Percentiles rank a stretch among this genome's conserved stretches.
phyloP scores from a whole-genome alignment of 2,113 vertebrate genomes.

The Gymnobelideus leadbeateri region DNA sequence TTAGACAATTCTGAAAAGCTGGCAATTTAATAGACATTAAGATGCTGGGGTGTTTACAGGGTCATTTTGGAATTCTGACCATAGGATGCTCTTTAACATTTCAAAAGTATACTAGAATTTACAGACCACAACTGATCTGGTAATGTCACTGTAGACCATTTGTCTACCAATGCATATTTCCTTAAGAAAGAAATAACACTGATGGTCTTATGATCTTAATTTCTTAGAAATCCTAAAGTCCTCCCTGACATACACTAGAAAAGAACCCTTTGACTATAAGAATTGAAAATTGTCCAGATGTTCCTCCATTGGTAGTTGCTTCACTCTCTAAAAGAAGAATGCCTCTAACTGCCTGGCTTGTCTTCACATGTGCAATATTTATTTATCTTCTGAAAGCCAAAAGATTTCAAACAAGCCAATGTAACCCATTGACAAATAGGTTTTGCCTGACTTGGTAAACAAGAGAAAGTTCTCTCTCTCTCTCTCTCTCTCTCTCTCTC shows the following conservation, averaged over 20 bases:
- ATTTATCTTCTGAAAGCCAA: constrained; percentile 63
- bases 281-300: constrained; percentile 38
- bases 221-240: constrained; percentile 35
- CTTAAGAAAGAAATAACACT: constrained; percentile 45
- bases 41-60: not conserved
- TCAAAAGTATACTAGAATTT: constrained; percentile 20
- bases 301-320: constrained; percentile 41
- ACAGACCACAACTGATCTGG: not conserved
- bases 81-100: constrained; percentile 32
- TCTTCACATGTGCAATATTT: constrained; percentile 49
- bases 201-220: constrained; percentile 34
- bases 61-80: constrained; percentile 4
- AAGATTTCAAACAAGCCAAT: constrained; percentile 51
- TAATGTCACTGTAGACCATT: not conserved
- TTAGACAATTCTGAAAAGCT: not conserved
- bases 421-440: constrained; percentile 47
- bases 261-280: constrained; percentile 10
- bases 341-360: constrained; percentile 42
- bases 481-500: too few relatives aligned
- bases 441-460: constrained; percentile 46
- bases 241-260: constrained; percentile 29
- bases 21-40: not conserved
- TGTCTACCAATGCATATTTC: constrained; percentile 24
- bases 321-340: constrained; percentile 40
- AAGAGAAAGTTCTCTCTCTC: constrained; percentile 47